These are phyloP conservation scores for Catharus ustulatus DNA, from an alignment of 2,797 vertebrate genomes.

Conservation along the genomic window DNA sequence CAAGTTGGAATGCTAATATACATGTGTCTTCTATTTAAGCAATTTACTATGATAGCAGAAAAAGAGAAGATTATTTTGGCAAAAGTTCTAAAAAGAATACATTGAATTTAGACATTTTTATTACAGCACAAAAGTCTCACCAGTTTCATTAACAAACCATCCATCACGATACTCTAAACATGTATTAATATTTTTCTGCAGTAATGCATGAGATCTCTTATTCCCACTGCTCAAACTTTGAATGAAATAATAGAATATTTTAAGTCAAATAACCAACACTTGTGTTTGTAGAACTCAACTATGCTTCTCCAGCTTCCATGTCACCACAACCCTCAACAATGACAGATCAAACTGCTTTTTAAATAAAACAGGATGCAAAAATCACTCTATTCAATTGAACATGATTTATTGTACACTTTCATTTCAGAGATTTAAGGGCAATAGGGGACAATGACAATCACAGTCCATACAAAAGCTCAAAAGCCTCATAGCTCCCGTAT, in stretches of 20 bases:
- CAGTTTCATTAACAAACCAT: slow-evolving; percentile 59
- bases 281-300: background rate
- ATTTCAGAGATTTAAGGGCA: background rate
- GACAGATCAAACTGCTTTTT: background rate
- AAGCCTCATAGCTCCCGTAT: background rate
- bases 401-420: background rate
- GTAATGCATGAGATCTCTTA: slow-evolving; percentile 3
- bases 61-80: slow-evolving; percentile 63
- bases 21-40: slow-evolving; percentile 65
- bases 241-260: slow-evolving; percentile 14
- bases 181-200: background rate
- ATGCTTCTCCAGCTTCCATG: background rate
- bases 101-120: slow-evolving; percentile 59
- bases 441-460: background rate
- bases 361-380: background rate
- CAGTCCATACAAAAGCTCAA: background rate
- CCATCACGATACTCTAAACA: slow-evolving; percentile 8
- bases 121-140: slow-evolving; percentile 29
- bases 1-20: slow-evolving; percentile 32
- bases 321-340: background rate
- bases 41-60: slow-evolving; percentile 49
- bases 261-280: slow-evolving; percentile 5
- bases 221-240: background rate
- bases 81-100: slow-evolving; percentile 56
- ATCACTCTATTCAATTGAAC: background rate